A percentile compares a stretch with the other conserved stretches of the same genome.
These are phyloP conservation scores for Branchipolynoe longqiensis DNA, from an alignment of 2,888 invertebrate genomes.

Conservation along the genomic window DNA sequence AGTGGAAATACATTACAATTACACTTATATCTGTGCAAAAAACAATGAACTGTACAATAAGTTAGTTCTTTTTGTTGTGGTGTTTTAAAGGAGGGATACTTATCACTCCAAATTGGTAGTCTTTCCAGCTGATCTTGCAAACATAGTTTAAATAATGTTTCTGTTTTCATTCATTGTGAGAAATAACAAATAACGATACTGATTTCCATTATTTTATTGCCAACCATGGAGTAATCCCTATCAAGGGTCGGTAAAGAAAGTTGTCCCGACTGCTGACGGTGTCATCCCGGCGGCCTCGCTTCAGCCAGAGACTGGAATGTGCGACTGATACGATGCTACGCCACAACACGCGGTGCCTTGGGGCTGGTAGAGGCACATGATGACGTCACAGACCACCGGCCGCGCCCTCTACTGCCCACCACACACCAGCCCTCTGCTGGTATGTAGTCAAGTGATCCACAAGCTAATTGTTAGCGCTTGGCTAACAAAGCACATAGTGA, in stretches of 20 bases:
- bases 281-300: neutral
- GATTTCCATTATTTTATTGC: constrained; percentile 54
- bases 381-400: constrained; percentile 1
- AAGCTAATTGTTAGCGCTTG: neutral
- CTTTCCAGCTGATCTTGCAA: too few species aligned
- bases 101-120: too few species aligned
- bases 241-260: constrained; percentile 30
- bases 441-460: neutral
- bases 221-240: constrained; percentile 43
- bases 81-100: too few species aligned
- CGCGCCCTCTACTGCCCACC: neutral
- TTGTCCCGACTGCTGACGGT: constrained; percentile 14
- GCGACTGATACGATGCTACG: neutral
- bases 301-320: constrained; percentile 25
- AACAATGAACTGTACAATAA: too few species aligned
- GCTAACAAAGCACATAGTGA: neutral
- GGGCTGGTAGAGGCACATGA: neutral
- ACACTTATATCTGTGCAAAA: too few species aligned
- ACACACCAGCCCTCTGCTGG: neutral
- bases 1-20: too few species aligned
- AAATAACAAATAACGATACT: neutral
- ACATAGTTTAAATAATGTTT: too few species aligned
- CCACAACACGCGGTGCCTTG: neutral
- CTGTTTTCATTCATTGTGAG: too few species aligned
- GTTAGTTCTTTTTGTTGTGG: too few species aligned